phyloP scores from a whole-genome alignment of 1,140 invertebrate genomes.

The Drosophila baimaii region DNA sequence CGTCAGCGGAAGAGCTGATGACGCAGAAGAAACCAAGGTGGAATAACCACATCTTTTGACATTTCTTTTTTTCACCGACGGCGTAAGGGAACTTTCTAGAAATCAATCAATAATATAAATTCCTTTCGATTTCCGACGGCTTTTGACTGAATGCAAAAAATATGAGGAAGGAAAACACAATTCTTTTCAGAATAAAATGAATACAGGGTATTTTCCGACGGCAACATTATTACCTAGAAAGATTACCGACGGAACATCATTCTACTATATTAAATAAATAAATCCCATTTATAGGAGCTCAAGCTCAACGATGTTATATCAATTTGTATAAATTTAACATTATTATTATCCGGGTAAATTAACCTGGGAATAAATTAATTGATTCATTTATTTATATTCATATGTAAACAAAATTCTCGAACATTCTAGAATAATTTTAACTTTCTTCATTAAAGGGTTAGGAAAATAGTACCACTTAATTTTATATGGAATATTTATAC shows the following conservation, averaged over 20 bases:
- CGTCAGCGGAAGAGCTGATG: conserved; percentile 1
- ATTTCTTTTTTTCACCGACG: conserved; percentile 16
- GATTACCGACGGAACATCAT: not conserved
- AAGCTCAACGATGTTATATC: too few relatives aligned
- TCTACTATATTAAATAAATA: not conserved
- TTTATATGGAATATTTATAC: too few relatives aligned
- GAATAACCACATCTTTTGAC: not conserved
- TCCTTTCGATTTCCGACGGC: conserved; percentile 3
- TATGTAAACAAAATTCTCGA: not conserved
- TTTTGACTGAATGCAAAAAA: not conserved
- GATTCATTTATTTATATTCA: not conserved
- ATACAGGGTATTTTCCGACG: not conserved
- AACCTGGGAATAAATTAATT: not conserved
- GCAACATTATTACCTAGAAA: too few relatives aligned
- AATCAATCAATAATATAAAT: conserved; percentile 18
- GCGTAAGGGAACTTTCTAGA: conserved; percentile 23
- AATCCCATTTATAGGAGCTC: too few relatives aligned
- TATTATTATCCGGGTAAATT: not conserved
- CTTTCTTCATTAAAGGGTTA: too few relatives aligned
- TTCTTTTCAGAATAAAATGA: not conserved
- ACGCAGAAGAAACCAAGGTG: not conserved
- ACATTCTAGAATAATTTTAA: not conserved
- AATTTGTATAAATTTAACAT: too few relatives aligned
- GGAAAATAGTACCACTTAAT: too few relatives aligned
- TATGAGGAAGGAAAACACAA: not conserved